Evolutionary conservation across 2,888 invertebrate species (phyloP).

Genomic region (Serrognathus titanus): DNA sequence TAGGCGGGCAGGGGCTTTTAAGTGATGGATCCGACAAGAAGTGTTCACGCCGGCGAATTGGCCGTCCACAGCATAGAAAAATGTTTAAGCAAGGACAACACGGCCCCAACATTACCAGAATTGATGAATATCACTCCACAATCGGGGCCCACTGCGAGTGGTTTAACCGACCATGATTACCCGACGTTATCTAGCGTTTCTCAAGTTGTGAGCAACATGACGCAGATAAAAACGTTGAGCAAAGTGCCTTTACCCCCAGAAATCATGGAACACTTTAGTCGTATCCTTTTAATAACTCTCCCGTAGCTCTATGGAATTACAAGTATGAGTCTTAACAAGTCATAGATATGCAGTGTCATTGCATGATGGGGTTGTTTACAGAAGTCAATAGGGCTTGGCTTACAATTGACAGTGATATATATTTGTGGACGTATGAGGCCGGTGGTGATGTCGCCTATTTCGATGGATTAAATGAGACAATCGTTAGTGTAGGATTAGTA

Average conservation of each 20-base stretch:
- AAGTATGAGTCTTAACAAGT: constrained; percentile 23
- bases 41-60: constrained; percentile 52
- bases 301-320: background rate
- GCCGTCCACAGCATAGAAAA: constrained; percentile 79
- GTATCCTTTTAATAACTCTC: constrained; percentile 68
- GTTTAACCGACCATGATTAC: constrained; percentile 87
- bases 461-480: constrained; percentile 92
- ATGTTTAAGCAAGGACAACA: constrained; percentile 65
- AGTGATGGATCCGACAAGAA: background rate
- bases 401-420: constrained; percentile 96
- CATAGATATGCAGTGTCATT: constrained; percentile 90
- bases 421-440: constrained; percentile 96
- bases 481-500: constrained; percentile 88
- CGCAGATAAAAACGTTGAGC: constrained; percentile 74
- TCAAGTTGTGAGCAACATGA: constrained; percentile 64
- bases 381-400: constrained; percentile 96
- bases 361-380: constrained; percentile 95
- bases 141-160: constrained; percentile 82
- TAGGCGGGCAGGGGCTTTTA: no score
- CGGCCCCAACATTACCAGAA: constrained; percentile 69
- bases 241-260: constrained; percentile 90
- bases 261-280: constrained; percentile 91
- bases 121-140: constrained; percentile 63
- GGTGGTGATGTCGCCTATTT: constrained; percentile 94
- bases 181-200: constrained; percentile 71